phyloP scores from a whole-genome alignment of 1,140 invertebrate genomes.

The Brachionus rotundiformis region DNA sequence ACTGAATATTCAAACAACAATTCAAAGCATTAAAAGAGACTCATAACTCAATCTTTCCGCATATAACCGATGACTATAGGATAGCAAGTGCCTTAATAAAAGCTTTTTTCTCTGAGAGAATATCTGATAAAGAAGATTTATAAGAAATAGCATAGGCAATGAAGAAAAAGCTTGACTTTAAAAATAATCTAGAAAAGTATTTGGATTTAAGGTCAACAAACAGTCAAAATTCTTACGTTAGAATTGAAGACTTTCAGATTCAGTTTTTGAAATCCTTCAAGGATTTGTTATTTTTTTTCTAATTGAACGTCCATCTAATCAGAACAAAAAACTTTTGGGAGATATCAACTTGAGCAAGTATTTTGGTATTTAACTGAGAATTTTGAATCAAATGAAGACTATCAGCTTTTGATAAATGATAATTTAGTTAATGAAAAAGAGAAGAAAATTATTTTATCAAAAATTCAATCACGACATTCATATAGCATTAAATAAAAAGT shows the following conservation, averaged over 20 bases:
- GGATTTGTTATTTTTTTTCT: no score
- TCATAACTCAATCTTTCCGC: neutral
- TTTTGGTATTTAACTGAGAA: neutral
- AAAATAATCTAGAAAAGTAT: conserved; percentile 13
- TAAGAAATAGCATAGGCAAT: neutral
- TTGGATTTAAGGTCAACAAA: neutral
- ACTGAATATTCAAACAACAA: neutral
- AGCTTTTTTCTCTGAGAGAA: neutral
- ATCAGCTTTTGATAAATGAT: neutral
- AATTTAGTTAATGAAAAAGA: neutral
- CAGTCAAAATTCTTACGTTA: neutral
- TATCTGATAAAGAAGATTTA: neutral
- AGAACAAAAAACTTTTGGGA: neutral
- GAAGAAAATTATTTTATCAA: neutral
- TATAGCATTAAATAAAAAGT: neutral
- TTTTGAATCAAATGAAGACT: conserved; percentile 12
- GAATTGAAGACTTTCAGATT: neutral
- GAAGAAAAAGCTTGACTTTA: neutral
- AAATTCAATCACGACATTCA: conserved; percentile 37
- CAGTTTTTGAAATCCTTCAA: no score
- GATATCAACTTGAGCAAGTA: conserved; percentile 8
- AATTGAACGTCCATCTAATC: neutral
- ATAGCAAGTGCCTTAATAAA: neutral
- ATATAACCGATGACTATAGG: neutral
- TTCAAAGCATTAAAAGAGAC: neutral